phyloP scores from a whole-genome alignment of 2,888 invertebrate genomes.

The Ophion costatus region DNA sequence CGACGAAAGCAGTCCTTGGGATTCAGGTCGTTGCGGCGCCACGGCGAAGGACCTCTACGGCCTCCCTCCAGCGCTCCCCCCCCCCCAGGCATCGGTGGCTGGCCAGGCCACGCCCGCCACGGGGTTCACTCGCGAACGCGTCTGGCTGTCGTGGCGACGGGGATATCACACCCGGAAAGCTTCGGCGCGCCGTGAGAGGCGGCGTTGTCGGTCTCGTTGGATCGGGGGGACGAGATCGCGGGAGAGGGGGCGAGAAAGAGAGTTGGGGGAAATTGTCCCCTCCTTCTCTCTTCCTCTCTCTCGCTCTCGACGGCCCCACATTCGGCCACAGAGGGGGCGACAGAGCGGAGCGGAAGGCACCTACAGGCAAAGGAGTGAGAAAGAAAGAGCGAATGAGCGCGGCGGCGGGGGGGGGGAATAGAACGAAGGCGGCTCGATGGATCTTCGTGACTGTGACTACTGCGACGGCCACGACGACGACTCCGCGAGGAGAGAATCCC shows the following conservation, averaged over 20 bases:
- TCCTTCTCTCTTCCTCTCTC: conserved; percentile 10
- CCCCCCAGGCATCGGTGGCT: no score
- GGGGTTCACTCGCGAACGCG: background rate
- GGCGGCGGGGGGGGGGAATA: background rate
- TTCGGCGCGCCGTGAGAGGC: conserved; percentile 52
- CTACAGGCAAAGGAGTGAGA: conserved; percentile 5
- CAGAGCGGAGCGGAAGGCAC: background rate
- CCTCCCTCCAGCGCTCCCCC: no score
- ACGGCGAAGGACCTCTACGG: no score
- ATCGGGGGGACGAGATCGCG: conserved; percentile 34
- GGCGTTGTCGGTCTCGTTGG: conserved; percentile 55
- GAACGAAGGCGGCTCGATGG: conserved; percentile 58
- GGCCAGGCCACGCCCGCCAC: conserved; percentile 50
- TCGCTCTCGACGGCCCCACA: conserved; percentile 1
- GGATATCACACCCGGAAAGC: conserved; percentile 29
- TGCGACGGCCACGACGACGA: conserved; percentile 46
- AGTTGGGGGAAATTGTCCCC: conserved; percentile 32
- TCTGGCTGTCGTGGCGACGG: conserved; percentile 50
- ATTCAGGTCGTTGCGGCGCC: no score
- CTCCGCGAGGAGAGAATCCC: conserved; percentile 48
- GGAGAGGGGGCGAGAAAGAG: background rate
- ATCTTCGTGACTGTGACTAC: conserved; percentile 61
- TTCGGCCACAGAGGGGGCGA: conserved; percentile 19
- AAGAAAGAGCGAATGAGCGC: conserved; percentile 15
- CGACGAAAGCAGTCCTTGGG: background rate